Evolutionary conservation across 2,797 vertebrate genomes (phyloP), one percentile per base, ranked within the genome.

Genomic region (Amazona finschi): DNA sequence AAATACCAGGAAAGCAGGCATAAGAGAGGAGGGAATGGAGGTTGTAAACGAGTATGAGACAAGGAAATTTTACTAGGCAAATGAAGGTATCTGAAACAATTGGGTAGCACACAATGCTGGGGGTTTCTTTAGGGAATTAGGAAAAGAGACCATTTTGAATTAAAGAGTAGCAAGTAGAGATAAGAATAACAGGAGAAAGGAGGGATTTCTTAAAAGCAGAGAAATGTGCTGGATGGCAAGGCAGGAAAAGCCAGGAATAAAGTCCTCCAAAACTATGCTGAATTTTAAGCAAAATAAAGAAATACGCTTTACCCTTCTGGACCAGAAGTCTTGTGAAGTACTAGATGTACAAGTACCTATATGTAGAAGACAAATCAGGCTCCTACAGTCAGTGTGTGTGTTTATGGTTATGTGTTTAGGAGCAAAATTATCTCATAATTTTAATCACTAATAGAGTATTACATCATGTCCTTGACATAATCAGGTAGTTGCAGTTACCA

Each of bases 101-200:
- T 5, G 2, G 4, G 5, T 39, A 46, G 27, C 0, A 2, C 8
- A 27, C 6, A 72, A 75, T 39, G 6, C 1, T 77, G 22, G 8
- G 5, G 2, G 0, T 1, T 28, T 52, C 60, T 49, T 83, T 44
- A 74, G 15, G 31, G 5, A 57, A 61, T 73, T 44, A 57, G 28
- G 5, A 69, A 79, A 52, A 9, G 3, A 57, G 13, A 53, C 5
- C 2, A 11, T 66, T 73, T 84, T 20, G 28, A 33, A 12, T 55
- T 2, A 28, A 44, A 67, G 69, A 44, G 6, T 33, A 75, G 12
- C 8, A 46, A 3, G 7, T 30, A 79, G 20, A 50, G 5, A 25
- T 28, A 47, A 36, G 15, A 43, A 15, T 43, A 67, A 38, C 3
- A 38, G 4, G 4, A 39, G 14, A 44, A 60, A 77, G 4, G 3